These are phyloP conservation scores for Gerris lacustris DNA, from an alignment of 2,888 invertebrate species.

Conservation along the genomic window DNA sequence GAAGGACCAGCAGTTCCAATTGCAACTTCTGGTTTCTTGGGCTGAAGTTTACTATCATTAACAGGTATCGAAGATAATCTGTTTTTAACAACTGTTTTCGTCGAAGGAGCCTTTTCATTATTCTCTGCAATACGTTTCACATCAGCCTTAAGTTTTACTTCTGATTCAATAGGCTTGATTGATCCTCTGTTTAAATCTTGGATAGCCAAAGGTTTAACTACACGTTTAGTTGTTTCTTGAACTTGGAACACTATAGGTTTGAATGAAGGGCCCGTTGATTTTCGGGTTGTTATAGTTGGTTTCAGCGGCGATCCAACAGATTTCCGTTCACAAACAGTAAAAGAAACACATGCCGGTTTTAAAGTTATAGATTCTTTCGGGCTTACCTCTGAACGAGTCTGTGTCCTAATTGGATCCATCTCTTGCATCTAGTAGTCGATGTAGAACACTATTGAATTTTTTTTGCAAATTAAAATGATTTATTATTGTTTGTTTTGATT, in stretches of 20 bases:
- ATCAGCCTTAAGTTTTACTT: slow-evolving; percentile 10
- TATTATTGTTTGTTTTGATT: too few relatives aligned
- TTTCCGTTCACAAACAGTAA: slow-evolving; percentile 58
- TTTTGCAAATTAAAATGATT: too few relatives aligned
- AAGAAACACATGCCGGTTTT: slow-evolving; percentile 28
- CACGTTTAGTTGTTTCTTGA: slow-evolving; percentile 31
- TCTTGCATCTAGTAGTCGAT: neutral
- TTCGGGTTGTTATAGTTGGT: slow-evolving; percentile 40
- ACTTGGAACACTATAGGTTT: neutral
- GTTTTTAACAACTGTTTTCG: neutral
- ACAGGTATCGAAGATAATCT: neutral
- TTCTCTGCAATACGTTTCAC: slow-evolving; percentile 10
- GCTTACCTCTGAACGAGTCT: neutral
- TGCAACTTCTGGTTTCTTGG: neutral
- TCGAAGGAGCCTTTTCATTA: neutral
- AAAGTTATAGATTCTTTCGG: neutral
- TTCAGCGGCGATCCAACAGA: slow-evolving; percentile 66
- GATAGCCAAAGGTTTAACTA: slow-evolving; percentile 26
- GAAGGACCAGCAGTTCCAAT: neutral
- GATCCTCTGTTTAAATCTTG: neutral
- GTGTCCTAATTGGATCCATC: neutral
- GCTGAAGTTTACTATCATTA: neutral
- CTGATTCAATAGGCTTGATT: neutral
- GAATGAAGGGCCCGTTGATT: neutral
- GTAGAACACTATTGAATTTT: too few relatives aligned